phyloP scores from a whole-genome alignment of 2,113 vertebrate species.

The Cyprinodon variegatus region DNA sequence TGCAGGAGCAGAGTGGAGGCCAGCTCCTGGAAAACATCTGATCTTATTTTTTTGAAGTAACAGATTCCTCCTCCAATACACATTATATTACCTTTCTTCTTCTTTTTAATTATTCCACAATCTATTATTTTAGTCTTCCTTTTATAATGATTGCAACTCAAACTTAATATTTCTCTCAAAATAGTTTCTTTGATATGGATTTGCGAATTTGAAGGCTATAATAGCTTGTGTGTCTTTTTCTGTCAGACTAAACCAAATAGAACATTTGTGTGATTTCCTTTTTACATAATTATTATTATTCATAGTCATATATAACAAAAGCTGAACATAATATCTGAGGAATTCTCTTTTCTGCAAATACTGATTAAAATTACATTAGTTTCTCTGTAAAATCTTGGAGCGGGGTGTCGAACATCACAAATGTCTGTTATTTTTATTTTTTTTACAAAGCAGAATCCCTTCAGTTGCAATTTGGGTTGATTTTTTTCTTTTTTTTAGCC shows the following conservation, averaged over 20 bases:
- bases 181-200: conserved; percentile 1
- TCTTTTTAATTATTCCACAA: not conserved
- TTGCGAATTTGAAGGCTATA: conserved; percentile 24
- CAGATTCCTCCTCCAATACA: conserved; percentile 13
- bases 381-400: conserved; percentile 21
- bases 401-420: conserved; percentile 17
- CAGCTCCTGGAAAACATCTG: conserved; percentile 30
- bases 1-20: conserved; percentile 15
- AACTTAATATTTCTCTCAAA: conserved; percentile 4
- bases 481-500: conserved; percentile 11
- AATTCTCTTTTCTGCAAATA: not conserved
- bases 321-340: not conserved
- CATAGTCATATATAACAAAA: not conserved
- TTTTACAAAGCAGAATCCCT: conserved; percentile 38
- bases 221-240: not conserved
- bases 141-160: not conserved
- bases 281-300: not conserved
- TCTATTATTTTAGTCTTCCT: not conserved
- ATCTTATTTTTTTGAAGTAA: conserved; percentile 26
- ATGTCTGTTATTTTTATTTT: conserved; percentile 24
- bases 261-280: not conserved
- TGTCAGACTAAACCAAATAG: conserved; percentile 8
- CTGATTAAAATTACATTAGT: conserved; percentile 10
- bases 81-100: conserved; percentile 12
- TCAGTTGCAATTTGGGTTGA: conserved; percentile 46